Conservation (phyloP, 2,797 vertebrate genomes). For the Acipenser transmontanus region DNA sequence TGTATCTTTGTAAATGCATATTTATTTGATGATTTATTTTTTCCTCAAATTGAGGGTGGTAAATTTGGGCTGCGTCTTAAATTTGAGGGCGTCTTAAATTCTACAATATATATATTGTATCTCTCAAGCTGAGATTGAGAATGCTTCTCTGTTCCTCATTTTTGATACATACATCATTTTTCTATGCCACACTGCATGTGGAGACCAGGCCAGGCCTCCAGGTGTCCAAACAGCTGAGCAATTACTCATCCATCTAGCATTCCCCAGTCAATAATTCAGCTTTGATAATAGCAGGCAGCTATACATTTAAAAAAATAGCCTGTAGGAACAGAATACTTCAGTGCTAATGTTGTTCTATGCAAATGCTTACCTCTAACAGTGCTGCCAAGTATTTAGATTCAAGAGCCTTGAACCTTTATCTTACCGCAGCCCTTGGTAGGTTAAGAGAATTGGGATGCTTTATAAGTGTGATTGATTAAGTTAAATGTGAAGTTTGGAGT, state of each 20-base stretch:
- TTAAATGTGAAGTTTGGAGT: slow-evolving; percentile 30
- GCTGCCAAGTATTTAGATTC: slow-evolving; percentile 24
- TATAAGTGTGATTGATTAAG: slow-evolving; percentile 67
- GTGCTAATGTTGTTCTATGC: slow-evolving; percentile 14
- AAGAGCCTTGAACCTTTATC: slow-evolving; percentile 38
- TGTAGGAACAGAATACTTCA: slow-evolving; percentile 28
- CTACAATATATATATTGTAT: too few species aligned
- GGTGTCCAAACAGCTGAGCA: too few species aligned
- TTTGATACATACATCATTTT: too few species aligned
- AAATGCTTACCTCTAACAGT: slow-evolving; percentile 4
- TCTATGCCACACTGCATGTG: too few species aligned
- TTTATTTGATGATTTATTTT: too few species aligned
- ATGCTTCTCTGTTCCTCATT: too few species aligned
- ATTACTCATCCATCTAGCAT: slow-evolving; percentile 10
- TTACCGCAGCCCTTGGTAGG: slow-evolving; percentile 28
- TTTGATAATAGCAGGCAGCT: slow-evolving; percentile 37
- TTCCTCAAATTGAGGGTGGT: too few species aligned
- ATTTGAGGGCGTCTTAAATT: too few species aligned
- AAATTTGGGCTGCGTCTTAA: too few species aligned
- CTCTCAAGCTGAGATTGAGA: too few species aligned
- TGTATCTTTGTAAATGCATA: too few species aligned
- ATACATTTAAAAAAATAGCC: slow-evolving; percentile 40
- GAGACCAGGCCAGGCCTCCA: too few species aligned
- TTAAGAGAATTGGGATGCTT: slow-evolving; percentile 45
- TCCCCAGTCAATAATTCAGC: slow-evolving; percentile 46